phyloP scores from a whole-genome alignment of 2,888 invertebrate genomes.

The Perdita meconis region DNA sequence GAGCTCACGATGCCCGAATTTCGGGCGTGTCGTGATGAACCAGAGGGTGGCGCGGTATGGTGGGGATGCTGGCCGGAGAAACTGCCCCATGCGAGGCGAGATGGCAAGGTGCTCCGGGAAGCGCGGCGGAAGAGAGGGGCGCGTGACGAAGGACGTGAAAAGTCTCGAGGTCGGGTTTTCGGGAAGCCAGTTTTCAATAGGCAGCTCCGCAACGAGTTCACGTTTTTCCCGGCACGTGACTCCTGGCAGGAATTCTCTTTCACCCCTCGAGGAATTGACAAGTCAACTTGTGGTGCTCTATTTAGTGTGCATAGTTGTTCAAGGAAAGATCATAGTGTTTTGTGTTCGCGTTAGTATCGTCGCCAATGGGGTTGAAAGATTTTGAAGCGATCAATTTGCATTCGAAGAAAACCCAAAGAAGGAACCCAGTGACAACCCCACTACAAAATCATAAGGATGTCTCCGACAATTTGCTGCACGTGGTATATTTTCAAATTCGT shows the following conservation, averaged over 20 bases:
- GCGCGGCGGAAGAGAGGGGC: slow-evolving; percentile 34
- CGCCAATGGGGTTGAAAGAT: slow-evolving; percentile 23
- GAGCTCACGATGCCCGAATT: slow-evolving; percentile 47
- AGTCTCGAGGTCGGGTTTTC: slow-evolving; percentile 41
- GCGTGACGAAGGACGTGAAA: slow-evolving; percentile 42
- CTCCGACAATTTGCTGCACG: slow-evolving; percentile 66
- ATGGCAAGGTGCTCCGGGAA: slow-evolving; percentile 14
- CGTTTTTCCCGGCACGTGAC: slow-evolving; percentile 35
- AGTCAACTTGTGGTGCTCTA: background rate
- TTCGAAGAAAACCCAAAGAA: background rate
- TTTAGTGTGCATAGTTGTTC: background rate
- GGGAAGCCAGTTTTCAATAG: slow-evolving; percentile 55
- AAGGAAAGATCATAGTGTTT: background rate
- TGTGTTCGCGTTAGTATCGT: background rate
- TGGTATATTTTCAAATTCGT: slow-evolving; percentile 62
- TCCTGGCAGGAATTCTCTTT: background rate
- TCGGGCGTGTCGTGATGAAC: slow-evolving; percentile 68
- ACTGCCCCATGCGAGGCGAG: slow-evolving; percentile 32
- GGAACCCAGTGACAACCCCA: slow-evolving; percentile 15
- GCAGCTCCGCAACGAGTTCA: slow-evolving; percentile 35
- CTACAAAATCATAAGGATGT: slow-evolving; percentile 60
- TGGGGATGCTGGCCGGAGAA: slow-evolving; percentile 58
- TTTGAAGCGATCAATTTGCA: background rate
- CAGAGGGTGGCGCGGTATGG: slow-evolving; percentile 47
- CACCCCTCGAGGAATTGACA: background rate